phyloP scores from a whole-genome alignment of 2,888 invertebrate genomes.

The Sipha maydis region DNA sequence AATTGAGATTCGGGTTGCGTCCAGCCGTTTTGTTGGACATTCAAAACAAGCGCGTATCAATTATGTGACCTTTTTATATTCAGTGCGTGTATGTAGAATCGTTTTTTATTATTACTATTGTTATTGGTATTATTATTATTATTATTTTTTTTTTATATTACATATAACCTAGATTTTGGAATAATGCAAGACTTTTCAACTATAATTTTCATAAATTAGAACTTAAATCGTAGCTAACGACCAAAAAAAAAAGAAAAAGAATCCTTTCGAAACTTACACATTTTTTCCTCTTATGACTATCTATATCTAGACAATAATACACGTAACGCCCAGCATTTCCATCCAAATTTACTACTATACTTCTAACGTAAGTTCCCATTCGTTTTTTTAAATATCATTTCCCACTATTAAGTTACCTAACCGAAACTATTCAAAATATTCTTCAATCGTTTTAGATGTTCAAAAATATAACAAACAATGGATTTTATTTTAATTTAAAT shows the following conservation, averaged over 20 bases:
- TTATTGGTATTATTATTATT: not conserved
- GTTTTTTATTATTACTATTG: not conserved
- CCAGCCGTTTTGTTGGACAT: not conserved
- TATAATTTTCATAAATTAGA: not conserved
- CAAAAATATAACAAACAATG: constrained; percentile 5
- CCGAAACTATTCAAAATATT: not conserved
- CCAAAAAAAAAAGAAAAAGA: too few species aligned
- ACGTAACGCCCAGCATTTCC: not conserved
- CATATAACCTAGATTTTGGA: not conserved
- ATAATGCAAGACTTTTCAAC: not conserved
- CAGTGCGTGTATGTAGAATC: not conserved
- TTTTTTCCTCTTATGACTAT: not conserved
- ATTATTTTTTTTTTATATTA: not conserved
- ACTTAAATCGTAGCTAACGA: not conserved
- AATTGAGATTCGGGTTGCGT: not conserved
- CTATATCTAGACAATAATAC: not conserved
- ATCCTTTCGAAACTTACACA: not conserved
- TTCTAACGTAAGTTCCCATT: not conserved
- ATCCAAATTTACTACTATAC: not conserved
- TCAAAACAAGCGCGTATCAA: constrained; percentile 5
- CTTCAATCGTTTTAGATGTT: not conserved
- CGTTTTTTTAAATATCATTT: not conserved
- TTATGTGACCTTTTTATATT: not conserved
- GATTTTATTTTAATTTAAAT: constrained; percentile 4
- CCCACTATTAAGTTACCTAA: not conserved